phyloP scores from a whole-genome alignment of 2,888 invertebrate genomes.

The Sarcophaga carnaria region DNA sequence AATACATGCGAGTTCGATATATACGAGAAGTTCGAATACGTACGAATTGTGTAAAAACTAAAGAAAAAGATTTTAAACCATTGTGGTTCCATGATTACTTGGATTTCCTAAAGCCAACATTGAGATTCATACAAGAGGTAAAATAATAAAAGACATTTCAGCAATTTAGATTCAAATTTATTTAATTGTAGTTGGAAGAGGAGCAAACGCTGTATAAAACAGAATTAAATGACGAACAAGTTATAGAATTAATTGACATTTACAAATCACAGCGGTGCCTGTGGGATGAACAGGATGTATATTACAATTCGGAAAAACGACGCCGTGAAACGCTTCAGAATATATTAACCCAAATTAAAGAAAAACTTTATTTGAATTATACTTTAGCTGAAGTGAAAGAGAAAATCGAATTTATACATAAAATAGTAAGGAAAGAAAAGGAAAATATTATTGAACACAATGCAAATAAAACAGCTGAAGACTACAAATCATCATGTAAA shows the following conservation, averaged over 20 bases:
- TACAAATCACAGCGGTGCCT: slow-evolving; percentile 64
- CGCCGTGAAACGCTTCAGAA: slow-evolving; percentile 57
- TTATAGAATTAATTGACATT: slow-evolving; percentile 57
- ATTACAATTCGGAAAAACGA: slow-evolving; percentile 66
- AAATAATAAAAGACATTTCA: background rate
- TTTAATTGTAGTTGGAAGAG: slow-evolving; percentile 53
- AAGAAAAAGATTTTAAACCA: slow-evolving; percentile 66
- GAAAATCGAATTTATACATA: slow-evolving; percentile 70
- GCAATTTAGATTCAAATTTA: background rate
- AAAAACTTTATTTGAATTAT: slow-evolving; percentile 72
- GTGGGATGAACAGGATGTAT: slow-evolving; percentile 69
- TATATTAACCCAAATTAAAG: slow-evolving; percentile 68
- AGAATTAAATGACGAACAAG: slow-evolving; percentile 57
- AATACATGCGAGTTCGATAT: slow-evolving; percentile 66
- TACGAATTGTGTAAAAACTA: slow-evolving; percentile 63
- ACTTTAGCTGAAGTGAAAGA: slow-evolving; percentile 74
- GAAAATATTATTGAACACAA: slow-evolving; percentile 66
- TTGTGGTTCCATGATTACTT: slow-evolving; percentile 66
- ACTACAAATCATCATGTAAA: slow-evolving; percentile 71
- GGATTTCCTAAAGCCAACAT: slow-evolving; percentile 63
- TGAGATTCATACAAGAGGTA: slow-evolving; percentile 66
- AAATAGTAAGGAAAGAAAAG: slow-evolving; percentile 70
- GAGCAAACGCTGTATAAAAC: slow-evolving; percentile 62
- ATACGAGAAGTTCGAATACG: slow-evolving; percentile 66
- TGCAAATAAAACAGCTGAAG: slow-evolving; percentile 69